Base-by-base conservation (phyloP, 2,888 invertebrate genomes). In the Nephrocerus scutellatus region DNA sequence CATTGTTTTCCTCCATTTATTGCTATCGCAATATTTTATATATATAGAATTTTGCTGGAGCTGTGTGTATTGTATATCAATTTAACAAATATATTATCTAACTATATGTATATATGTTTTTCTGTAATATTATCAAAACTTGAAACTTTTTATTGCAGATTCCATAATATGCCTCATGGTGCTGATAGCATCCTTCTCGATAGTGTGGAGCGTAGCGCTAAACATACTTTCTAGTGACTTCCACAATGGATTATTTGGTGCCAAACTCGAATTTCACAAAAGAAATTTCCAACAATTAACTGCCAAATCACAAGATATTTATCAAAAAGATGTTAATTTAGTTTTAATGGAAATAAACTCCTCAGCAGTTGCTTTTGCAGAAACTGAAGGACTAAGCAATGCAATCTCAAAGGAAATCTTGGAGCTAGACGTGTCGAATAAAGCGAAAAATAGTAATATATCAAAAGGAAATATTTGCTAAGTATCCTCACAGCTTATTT, bases 111-210 rank as follows among this genome's bases (percentile, higher is more conserved):
- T n/a, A n/a, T n/a, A n/a, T n/a, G n/a, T n/a, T n/a, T n/a, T n/a
- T n/a, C n/a, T n/a, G n/a, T n/a, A n/a, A n/a, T n/a, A n/a, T n/a
- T n/a, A n/a, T n/a, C n/a, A n/a, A n/a, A n/a, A n/a, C n/a, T n/a
- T n/a, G n/a, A n/a, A n/a, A n/a, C n/a, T n/a, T n/a, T 20, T 13
- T 21, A 12, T 19, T 30, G 1, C 33, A 63, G 65, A 61, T 40
- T 48, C 52, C 6, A 54, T 64, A 39, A 55, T 62, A 51, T 57
- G 58, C 32, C 52, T 64, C n/a, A 56, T 63, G 58, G 54, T 63
- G 18, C 40, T 61, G 13, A 52, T 63, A 35, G 62, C 61, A 3
- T 48, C 54, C 19, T 54, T 52, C 39, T 64, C 66, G 25, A 58
- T 66, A 21, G 41, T 59, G 3, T 65, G 65, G 57, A 57, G 56